A percentile compares a stretch with the other conserved stretches of the same genome.
Evolutionary conservation across 2,888 invertebrate species (phyloP).

Genomic region (Acrocyrtus sp.): DNA sequence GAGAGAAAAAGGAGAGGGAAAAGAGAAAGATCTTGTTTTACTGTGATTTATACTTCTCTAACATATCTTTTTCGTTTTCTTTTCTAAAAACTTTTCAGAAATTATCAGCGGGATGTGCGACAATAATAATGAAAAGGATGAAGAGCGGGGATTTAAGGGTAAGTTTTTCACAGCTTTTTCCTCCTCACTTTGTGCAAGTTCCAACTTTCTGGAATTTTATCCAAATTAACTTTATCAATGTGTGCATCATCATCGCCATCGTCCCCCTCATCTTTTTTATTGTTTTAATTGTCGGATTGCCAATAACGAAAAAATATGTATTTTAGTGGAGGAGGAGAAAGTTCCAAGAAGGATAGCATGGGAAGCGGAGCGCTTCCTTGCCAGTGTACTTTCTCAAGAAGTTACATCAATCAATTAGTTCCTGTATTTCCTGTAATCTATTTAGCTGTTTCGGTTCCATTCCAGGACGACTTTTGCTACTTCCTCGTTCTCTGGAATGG

Average conservation of each 20-base stretch:
- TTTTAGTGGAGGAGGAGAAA: slow-evolving; percentile 8
- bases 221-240: not conserved
- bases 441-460: no score
- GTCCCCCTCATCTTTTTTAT: no score
- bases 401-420: slow-evolving; percentile 43
- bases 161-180: slow-evolving; percentile 62
- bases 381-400: slow-evolving; percentile 36
- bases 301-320: slow-evolving; percentile 30
- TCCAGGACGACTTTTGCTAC: no score
- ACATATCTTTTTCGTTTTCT: slow-evolving; percentile 22
- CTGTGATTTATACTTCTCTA: slow-evolving; percentile 52
- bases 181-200: slow-evolving; percentile 14
- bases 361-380: slow-evolving; percentile 33
- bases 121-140: slow-evolving; percentile 74
- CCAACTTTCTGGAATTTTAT: not conserved
- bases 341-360: slow-evolving; percentile 12
- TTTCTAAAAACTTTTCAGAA: slow-evolving; percentile 71
- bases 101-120: slow-evolving; percentile 80
- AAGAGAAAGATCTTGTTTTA: slow-evolving; percentile 27
- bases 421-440: not conserved
- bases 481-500: no score
- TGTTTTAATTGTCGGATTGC: slow-evolving; percentile 44
- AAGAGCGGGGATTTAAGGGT: slow-evolving; percentile 82
- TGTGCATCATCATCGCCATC: not conserved
- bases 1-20: slow-evolving; percentile 25